Evolutionary conservation across 2,797 vertebrate genomes (phyloP).

Genomic region (Apogon talboti): DNA sequence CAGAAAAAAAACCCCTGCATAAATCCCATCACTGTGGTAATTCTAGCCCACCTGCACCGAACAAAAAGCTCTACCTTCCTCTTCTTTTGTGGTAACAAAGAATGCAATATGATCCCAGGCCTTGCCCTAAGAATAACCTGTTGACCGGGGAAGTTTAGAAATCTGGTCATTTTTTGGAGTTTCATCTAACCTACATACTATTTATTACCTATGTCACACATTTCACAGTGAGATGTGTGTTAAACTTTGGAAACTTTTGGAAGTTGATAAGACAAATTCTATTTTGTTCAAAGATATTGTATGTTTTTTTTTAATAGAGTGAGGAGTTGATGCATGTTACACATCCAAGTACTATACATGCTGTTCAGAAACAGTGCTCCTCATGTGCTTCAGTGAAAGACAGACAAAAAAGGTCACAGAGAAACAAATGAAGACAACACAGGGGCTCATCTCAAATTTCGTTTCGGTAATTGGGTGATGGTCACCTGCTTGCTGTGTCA

Average conservation of each 20-base stretch:
- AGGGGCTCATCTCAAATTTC: conserved; percentile 60
- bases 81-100: conserved; percentile 69
- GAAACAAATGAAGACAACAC: conserved; percentile 28
- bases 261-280: too few species aligned
- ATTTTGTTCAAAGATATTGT: too few species aligned
- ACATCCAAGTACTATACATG: neutral
- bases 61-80: conserved; percentile 79
- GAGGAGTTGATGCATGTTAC: too few species aligned
- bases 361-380: neutral
- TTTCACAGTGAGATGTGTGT: too few species aligned
- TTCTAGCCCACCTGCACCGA: conserved; percentile 72
- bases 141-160: conserved; percentile 39
- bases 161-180: conserved; percentile 14
- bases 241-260: too few species aligned
- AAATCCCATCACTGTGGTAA: conserved; percentile 77
- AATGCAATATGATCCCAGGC: conserved; percentile 71
- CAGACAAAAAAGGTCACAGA: conserved; percentile 6
- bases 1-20: conserved; percentile 50
- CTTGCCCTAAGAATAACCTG: conserved; percentile 67
- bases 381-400: neutral
- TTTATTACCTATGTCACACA: too few species aligned
- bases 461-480: conserved; percentile 65
- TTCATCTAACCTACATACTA: neutral
- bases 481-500: conserved; percentile 77
- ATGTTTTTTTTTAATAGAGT: too few species aligned